Conservation (phyloP, 2,888 invertebrate species). For the Vanessa cardui region DNA sequence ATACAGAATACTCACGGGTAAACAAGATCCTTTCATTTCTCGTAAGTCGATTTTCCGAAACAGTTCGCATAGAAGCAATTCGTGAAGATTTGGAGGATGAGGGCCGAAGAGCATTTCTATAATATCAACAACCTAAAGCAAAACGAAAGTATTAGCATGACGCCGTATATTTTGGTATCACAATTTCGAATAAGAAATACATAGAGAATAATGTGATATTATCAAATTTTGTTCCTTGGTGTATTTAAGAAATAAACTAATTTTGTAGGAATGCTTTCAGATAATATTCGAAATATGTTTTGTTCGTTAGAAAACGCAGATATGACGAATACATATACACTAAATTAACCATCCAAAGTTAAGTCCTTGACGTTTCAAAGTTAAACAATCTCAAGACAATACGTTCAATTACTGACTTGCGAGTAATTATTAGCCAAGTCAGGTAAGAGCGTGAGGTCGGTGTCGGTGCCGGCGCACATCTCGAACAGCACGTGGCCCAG, state of each 20-base stretch:
- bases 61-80: slow-evolving; percentile 91
- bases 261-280: no score
- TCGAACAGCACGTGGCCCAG: slow-evolving; percentile 95
- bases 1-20: slow-evolving; percentile 82
- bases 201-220: no score
- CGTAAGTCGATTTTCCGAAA: slow-evolving; percentile 94
- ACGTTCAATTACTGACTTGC: slow-evolving; percentile 78
- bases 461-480: slow-evolving; percentile 94
- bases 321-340: no score
- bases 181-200: not conserved
- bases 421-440: slow-evolving; percentile 87
- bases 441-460: slow-evolving; percentile 88
- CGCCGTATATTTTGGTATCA: not conserved
- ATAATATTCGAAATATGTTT: not conserved
- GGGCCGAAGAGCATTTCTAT: slow-evolving; percentile 90
- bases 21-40: slow-evolving; percentile 92
- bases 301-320: not conserved
- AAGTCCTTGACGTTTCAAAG: no score
- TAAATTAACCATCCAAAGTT: no score
- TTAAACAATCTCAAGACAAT: no score
- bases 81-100: slow-evolving; percentile 89
- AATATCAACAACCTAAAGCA: slow-evolving; percentile 88
- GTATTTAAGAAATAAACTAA: no score
- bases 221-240: no score
- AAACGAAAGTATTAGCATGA: not conserved